A percentile compares a stretch with the other conserved stretches of the same genome.
These are phyloP conservation scores for Thryonomys swinderianus DNA, from an alignment of 2,113 vertebrate species.

Conservation along the genomic window DNA sequence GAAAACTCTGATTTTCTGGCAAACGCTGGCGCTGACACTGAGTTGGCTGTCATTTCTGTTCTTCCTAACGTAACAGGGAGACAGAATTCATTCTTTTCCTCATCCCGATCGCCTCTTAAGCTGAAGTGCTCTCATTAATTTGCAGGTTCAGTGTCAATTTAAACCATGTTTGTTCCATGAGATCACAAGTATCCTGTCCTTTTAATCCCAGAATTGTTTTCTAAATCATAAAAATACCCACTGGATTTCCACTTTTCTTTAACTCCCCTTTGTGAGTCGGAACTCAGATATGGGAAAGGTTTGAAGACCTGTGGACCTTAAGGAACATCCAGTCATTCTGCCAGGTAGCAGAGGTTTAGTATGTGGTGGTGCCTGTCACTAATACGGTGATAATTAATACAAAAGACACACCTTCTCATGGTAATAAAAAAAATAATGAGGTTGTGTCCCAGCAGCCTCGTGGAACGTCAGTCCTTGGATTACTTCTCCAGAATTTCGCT, in stretches of 20 bases:
- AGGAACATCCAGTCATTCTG: accelerated
- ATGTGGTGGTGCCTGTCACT: not conserved
- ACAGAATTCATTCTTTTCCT: not conserved
- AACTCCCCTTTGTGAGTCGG: not conserved
- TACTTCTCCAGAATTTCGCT: conserved; percentile 79
- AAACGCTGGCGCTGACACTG: not conserved
- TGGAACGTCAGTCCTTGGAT: conserved; percentile 83
- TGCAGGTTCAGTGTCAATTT: conserved; percentile 52
- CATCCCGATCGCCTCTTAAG: not conserved
- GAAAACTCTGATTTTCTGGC: not conserved
- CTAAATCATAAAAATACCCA: conserved; percentile 62
- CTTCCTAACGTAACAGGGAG: not conserved
- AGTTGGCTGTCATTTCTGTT: not conserved
- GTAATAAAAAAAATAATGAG: conserved; percentile 83
- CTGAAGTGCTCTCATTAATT: conserved; percentile 46
- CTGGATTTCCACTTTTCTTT: conserved; percentile 43
- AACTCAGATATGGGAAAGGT: not conserved
- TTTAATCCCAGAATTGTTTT: conserved; percentile 55
- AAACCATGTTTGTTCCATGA: conserved; percentile 51
- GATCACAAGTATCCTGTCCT: conserved; percentile 47
- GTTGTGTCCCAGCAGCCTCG: conserved; percentile 59
- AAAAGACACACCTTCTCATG: conserved; percentile 44
- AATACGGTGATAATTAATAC: not conserved
- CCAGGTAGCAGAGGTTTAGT: not conserved
- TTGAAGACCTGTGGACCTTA: not conserved